Base-by-base conservation (phyloP, 1,140 invertebrate species). In the Ephestia elutella region DNA sequence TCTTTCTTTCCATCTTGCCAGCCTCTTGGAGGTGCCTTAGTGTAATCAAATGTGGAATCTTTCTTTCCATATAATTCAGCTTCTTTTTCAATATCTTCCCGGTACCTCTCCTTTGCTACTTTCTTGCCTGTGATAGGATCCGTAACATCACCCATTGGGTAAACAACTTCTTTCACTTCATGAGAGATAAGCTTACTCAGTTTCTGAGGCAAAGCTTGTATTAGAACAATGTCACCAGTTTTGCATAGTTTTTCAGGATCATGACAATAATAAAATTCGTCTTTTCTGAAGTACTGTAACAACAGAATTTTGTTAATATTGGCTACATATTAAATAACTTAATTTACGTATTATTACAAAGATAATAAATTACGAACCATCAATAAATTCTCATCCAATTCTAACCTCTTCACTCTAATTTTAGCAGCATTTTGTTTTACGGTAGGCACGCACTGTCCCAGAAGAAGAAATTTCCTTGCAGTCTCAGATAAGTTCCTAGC, bases 51-150 rank as follows among this genome's bases (percentile, higher is more conserved):
- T 13, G 88, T 90, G 54, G 87, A 89, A 11, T 92, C 72, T 3
- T 90, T 88, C 82, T 93, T 92, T 50, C 95, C 95, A 89, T 92
- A 96, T 0, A 95, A 60, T 80, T 94, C 85, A 69, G 90, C 91
- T 49, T 91, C 82, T 76, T 90, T 90, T 49, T 94, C 92, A 50
- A 96, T 91, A 59, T 95, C 90, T 35, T 96, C 94, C 73, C 96
- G 92, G 68, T 95, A 96, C 71, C 90, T 89, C 56, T 89, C 90
- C 49, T 89, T 92, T 1, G 93, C 91, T 57, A 94, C 91, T 84
- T 95, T 94, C 77, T 96, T 96, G 21, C 94, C 93, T 65, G 94
- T 95, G 19, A 97, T 84, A 30, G 96, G 96, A 88, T 96, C 95
- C 49, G 91, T 94, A 15, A 96, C 88, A 89, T 97, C 95, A 64